Evolutionary conservation across 1,140 invertebrate genomes (phyloP), one percentile per base, ranked within the genome.

Genomic region (Cydia amplana): DNA sequence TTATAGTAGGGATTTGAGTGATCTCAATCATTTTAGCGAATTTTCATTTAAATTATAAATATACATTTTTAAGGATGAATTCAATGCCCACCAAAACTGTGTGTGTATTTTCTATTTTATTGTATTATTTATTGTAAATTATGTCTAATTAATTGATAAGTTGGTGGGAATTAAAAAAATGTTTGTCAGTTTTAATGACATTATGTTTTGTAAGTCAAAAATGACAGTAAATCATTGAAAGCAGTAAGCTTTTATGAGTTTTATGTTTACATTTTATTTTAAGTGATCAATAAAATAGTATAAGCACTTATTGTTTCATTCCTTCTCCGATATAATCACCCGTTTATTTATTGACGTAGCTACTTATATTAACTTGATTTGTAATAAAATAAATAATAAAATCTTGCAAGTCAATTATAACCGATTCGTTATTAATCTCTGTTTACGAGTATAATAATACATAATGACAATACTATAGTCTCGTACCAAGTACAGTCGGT

Each of bases 111-210:
- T 0, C 16, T 20, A 60, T 60, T 60, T 10, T 23, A 23, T 18
- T 60, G 1, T 20, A 9, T 60, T 23, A 60, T 23, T 60, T 23
- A 23, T 60, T 60, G 55, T 18, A 60, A 60, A 20, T 1, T 20
- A 2, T 60, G n/a, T 60, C 4, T 60, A 20, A 60, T 60, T 16
- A 60, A 60, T 4, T 60, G 32, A 70, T 36, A 36, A 70, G 65
- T 65, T 70, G 65, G 65, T 36, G 32, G 32, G 32, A 23, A 12
- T 32, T 18, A 32, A 28, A 23, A 18, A 23, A 23, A 23, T 25
- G 9, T 64, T 40, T 70, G 65, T 70, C 65, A 70, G 65, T 70
- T 70, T 70, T 70, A 70, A 18, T 70, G 65, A 70, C 65, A 70
- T 16, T 23, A 20, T 36, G 5, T 36, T 40, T 40, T 70, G 32